These are phyloP conservation scores for zebrafish (Danio rerio) DNA, from an alignment of 2,113 vertebrate species.

Conservation along the genomic window DNA sequence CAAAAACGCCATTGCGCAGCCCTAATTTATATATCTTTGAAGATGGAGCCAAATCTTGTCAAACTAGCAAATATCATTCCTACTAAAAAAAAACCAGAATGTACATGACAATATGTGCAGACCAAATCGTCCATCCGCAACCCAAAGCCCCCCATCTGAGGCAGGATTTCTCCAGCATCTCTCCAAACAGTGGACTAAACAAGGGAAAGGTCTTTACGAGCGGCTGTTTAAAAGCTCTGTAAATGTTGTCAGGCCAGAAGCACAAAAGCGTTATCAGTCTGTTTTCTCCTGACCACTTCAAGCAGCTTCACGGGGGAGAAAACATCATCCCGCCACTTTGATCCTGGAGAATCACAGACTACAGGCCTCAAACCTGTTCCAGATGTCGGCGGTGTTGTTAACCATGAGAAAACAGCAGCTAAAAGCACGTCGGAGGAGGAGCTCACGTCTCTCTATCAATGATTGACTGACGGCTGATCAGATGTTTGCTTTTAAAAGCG, in stretches of 20 bases:
- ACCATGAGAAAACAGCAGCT: conserved; percentile 1
- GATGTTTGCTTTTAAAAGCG: no score
- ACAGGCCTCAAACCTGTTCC: conserved; percentile 21
- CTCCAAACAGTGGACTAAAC: conserved; percentile 16
- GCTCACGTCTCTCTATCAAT: background rate
- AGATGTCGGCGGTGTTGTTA: conserved; percentile 35
- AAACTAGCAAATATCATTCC: no score
- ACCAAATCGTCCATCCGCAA: background rate
- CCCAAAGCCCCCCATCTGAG: background rate
- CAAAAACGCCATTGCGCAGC: no score
- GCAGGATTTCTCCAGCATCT: background rate
- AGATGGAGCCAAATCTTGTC: no score
- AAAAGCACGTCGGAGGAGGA: background rate
- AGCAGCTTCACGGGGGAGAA: conserved; percentile 28
- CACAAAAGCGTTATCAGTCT: conserved; percentile 34
- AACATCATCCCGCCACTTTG: conserved; percentile 43
- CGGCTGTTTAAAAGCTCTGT: background rate
- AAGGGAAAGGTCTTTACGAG: background rate
- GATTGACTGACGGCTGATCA: background rate
- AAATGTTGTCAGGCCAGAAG: conserved; percentile 19
- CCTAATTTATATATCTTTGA: no score
- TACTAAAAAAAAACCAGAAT: background rate
- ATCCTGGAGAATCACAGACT: conserved; percentile 21
- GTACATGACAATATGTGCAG: background rate
- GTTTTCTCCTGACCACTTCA: background rate